Evolutionary conservation across 2,113 vertebrate genomes (phyloP), one percentile per base, ranked within the genome.

Genomic region (Tinamus guttatus): DNA sequence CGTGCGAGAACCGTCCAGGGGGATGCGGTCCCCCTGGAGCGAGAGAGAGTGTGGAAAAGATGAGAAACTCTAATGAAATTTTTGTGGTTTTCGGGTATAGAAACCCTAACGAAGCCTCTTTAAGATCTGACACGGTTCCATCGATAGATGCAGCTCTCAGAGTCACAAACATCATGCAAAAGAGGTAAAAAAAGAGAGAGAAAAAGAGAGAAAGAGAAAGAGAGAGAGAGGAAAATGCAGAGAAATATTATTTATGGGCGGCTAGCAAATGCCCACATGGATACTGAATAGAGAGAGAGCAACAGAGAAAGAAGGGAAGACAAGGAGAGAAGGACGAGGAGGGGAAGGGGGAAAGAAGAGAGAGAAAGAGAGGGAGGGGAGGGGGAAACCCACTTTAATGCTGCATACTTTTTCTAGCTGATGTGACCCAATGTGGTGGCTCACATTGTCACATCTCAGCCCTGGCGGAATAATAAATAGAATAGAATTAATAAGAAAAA

Each of bases 1-100:
- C 28, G 69, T 93, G 95, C 87, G 93, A 95, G 94, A 82, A 79
- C 52, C 85, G 24, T 76, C 96, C 96, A 96, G 91, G 94, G 95
- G 51, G 89, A 92, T 65, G 11, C 32, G 54, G 56, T 45, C 94
- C 91, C 91, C 85, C 93, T 91, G 56, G 69, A 86, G 49, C n/a
- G 52, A 93, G 87, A 85, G 38, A 36, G 63, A 94, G 77, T 76
- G 45, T 86, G 96, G 87, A 96, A 99, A 99, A 99, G 99, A 99
- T 99, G 99, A 99, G 99, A 99, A 99, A 99, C 99, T 98, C 99
- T 99, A 99, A 99, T 99, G 98, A 99, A 99, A 99, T 99, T 99
- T 99, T 99, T 99, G 99, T 99, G 99, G 98, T 99, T 99, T 98
- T 98, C 80, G 99, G 99, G 98, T 99, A 98, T 99, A 99, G 99